Evolutionary conservation across 2,888 invertebrate species (phyloP).

Genomic region (Ornithoptera alexandrae): DNA sequence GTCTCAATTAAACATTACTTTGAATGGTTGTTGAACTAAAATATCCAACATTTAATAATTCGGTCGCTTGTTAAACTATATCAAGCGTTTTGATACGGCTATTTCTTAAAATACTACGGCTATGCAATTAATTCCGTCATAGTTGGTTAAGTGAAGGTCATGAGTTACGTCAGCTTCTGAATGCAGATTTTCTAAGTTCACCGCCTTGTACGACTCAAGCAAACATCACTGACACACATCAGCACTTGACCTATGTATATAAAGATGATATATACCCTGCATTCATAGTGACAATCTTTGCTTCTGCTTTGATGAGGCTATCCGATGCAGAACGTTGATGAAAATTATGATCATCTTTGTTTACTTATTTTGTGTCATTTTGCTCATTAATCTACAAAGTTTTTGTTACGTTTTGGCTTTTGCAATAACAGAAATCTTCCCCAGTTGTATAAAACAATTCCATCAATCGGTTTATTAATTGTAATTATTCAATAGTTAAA

Average conservation of each 20-base stretch:
- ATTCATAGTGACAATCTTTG: background rate
- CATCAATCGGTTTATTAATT: too few species aligned
- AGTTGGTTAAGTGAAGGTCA: constrained; percentile 53
- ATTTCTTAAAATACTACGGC: constrained; percentile 38
- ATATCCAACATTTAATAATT: constrained; percentile 13
- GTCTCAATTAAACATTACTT: background rate
- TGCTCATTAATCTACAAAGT: too few species aligned
- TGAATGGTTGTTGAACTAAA: background rate
- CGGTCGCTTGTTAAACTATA: constrained; percentile 12
- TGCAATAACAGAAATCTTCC: too few species aligned
- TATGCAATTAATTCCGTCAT: constrained; percentile 52
- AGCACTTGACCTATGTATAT: background rate
- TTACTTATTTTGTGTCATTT: too few species aligned
- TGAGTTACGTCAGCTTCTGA: constrained; percentile 17
- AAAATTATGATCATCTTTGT: too few species aligned
- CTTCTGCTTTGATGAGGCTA: background rate
- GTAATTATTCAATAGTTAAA: too few species aligned
- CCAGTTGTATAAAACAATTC: too few species aligned
- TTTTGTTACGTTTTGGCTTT: too few species aligned
- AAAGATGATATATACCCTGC: background rate
- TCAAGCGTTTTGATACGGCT: constrained; percentile 35
- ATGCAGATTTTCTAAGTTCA: constrained; percentile 10
- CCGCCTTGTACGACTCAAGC: background rate
- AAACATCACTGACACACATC: background rate
- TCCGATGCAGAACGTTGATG: background rate